Base-by-base conservation (phyloP, 2,888 invertebrate genomes). In the Ischnus inquisitorius region DNA sequence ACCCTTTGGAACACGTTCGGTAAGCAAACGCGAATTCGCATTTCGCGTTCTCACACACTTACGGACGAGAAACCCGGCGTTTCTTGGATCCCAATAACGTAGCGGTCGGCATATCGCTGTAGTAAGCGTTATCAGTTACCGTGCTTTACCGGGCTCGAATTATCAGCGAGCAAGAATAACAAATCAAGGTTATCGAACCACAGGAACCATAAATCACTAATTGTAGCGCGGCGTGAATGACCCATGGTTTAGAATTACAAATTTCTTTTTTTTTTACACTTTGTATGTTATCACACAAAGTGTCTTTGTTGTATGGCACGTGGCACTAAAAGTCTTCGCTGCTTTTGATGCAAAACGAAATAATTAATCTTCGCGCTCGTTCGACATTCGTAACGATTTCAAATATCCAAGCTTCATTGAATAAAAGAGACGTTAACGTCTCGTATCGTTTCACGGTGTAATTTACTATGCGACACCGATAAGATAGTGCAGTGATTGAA, bases 1-100 rank as follows among this genome's bases (percentile, higher is more conserved):
- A 74, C 16, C 60, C 62, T 74, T 48, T 48, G 62, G 5, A 3
- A 74, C 16, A 5, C 28, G 46, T 62, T 60, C 19, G 28, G 57
- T 14, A 60, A 25, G 12, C 14, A 22, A 12, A 12, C 22, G 14
- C 57, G 57, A 51, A 64, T n/a, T 2, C 19, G 34, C 64, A 12
- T n/a, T 51, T 60, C 41, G 25, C 34, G 16, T 22, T 72, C 41
- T 60, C 41, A 3, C 16, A 22, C 71, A 39, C 1, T 39, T 19
- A 10, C 19, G n/a, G 3, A 14, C 12, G 57, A 41, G 22, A 41
- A 41, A 57, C 41, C 57, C 22, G 57, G 57, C 25, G 14, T 60
- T 25, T 60, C 25, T 25, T 25, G 28, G 28, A 5, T 10, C 28
- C 28, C 25, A 5, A 3, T n/a, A 28, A 60, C n/a, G 28, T 60